Conservation (phyloP, 2,888 invertebrate species). For the Dimorphilus gyrociliatus region DNA sequence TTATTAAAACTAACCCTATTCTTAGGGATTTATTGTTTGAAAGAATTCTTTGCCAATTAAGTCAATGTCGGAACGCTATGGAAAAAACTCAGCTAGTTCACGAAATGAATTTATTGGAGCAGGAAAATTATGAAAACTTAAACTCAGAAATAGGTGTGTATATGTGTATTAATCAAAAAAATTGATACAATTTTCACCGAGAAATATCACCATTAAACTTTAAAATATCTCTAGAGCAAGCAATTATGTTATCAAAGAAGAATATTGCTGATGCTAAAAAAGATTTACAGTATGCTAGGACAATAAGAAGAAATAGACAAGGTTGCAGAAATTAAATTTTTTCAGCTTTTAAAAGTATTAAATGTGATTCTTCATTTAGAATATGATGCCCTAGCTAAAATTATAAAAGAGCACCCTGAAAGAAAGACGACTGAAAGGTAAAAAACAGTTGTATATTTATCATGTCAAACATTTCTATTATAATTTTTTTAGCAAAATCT, state of each 20-base stretch:
- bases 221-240: constrained; percentile 43
- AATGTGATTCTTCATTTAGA: constrained; percentile 50
- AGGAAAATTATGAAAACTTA: constrained; percentile 61
- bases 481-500: too few relatives aligned
- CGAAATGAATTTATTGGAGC: constrained; percentile 64
- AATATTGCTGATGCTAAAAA: constrained; percentile 66
- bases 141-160: constrained; percentile 49
- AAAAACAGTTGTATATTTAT: constrained; percentile 4
- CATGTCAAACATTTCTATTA: not conserved
- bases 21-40: too few relatives aligned
- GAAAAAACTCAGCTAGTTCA: constrained; percentile 62
- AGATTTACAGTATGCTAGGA: constrained; percentile 63
- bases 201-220: constrained; percentile 4
- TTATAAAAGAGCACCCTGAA: constrained; percentile 76
- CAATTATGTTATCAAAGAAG: constrained; percentile 59
- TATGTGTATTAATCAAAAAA: not conserved
- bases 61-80: constrained; percentile 72
- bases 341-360: too few relatives aligned
- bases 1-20: too few relatives aligned
- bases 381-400: constrained; percentile 77
- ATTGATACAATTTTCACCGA: constrained; percentile 3
- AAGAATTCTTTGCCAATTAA: constrained; percentile 62
- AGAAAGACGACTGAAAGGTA: constrained; percentile 47
- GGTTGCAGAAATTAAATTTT: constrained; percentile 14
- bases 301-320: constrained; percentile 63